Evolutionary conservation across 92 coral and sea anemone species (phyloP).

Genomic region (Zoanthus sansibaricus): DNA sequence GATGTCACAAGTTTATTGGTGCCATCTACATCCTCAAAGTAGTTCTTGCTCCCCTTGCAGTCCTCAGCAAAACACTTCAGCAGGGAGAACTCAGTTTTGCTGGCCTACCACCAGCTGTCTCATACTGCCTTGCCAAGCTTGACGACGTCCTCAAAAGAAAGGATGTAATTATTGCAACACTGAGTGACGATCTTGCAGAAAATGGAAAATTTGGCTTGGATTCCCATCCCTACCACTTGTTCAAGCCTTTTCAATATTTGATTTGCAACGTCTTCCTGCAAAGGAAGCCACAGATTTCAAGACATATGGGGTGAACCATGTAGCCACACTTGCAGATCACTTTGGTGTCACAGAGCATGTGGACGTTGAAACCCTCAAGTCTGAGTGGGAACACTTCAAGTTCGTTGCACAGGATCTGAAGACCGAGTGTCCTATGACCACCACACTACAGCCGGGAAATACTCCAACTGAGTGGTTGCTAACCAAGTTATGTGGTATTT

Average conservation of each 20-base stretch:
- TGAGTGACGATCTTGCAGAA: slow-evolving; percentile 55
- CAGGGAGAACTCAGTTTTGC: slow-evolving; percentile 64
- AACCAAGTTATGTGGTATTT: slow-evolving; percentile 60
- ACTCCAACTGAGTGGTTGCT: slow-evolving; percentile 64
- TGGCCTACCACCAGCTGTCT: slow-evolving; percentile 61
- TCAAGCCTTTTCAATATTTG: slow-evolving; percentile 57
- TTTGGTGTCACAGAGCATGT: slow-evolving; percentile 56
- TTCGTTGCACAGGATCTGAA: slow-evolving; percentile 60
- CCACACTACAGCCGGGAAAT: slow-evolving; percentile 23
- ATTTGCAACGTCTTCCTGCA: slow-evolving; percentile 51
- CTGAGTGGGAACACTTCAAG: slow-evolving; percentile 60
- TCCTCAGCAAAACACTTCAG: slow-evolving; percentile 67
- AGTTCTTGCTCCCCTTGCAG: slow-evolving; percentile 47
- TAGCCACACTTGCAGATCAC: slow-evolving; percentile 56
- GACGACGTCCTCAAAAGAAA: slow-evolving; percentile 50
- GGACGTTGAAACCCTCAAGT: slow-evolving; percentile 61
- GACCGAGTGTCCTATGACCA: slow-evolving; percentile 53
- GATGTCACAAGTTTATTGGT: slow-evolving; percentile 47
- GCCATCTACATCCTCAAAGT: slow-evolving; percentile 51
- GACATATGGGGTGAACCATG: slow-evolving; percentile 49
- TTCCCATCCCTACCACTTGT: slow-evolving; percentile 64
- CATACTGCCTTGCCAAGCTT: slow-evolving; percentile 61
- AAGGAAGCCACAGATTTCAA: slow-evolving; percentile 60
- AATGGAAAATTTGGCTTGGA: slow-evolving; percentile 53
- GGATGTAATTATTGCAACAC: slow-evolving; percentile 48